Base-by-base conservation (phyloP, 2,888 invertebrate species). In the Agonopterix alstromeriana region DNA sequence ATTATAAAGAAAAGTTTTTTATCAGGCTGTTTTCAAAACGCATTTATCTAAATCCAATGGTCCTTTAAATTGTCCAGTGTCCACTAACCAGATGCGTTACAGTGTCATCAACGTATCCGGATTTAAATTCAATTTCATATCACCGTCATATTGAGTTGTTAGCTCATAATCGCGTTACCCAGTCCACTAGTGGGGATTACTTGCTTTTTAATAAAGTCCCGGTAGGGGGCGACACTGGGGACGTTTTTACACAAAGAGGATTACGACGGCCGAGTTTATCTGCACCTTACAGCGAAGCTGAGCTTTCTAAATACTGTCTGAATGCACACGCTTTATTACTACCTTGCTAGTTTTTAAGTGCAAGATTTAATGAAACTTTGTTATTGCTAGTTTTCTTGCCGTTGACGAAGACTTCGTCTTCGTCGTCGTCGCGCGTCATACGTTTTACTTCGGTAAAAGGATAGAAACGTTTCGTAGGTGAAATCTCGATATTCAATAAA, bases 241-340 rank as follows among this genome's bases (percentile, higher is more conserved):
- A 86, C 86, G 85, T 85, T 87, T 87, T 87, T 86, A 77, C 77
- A 88, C 85, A 87, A 87, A 86, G 86, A 73, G 87, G 87, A 88
- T 87, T 88, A 88, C 80, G 81, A 76, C 67, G 81, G 77, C 73
- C 77, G 66, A 79, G 86, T 85, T 88, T 88, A 88, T 88, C 87
- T 82, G 75, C 78, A 85, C 87, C 86, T 87, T 86, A 87, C 88
- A 84, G 88, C 70, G 67, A 60, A 60, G 86, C 83, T 87, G 76
- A 86, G 83, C 73, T 74, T 76, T 65, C 84, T 82, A 85, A 86
- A 82, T 82, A 77, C 83, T 67, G 73, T 67, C 63, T 77, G 74
- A 70, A 73, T 80, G 81, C 78, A 72, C 63, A 62, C 76, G 72
- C 78, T 80, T 78, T 74, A 76, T 65, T 38, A 38, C 27, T 35